Conservation (phyloP, 2,113 vertebrate species). For the Narcine bancroftii region DNA sequence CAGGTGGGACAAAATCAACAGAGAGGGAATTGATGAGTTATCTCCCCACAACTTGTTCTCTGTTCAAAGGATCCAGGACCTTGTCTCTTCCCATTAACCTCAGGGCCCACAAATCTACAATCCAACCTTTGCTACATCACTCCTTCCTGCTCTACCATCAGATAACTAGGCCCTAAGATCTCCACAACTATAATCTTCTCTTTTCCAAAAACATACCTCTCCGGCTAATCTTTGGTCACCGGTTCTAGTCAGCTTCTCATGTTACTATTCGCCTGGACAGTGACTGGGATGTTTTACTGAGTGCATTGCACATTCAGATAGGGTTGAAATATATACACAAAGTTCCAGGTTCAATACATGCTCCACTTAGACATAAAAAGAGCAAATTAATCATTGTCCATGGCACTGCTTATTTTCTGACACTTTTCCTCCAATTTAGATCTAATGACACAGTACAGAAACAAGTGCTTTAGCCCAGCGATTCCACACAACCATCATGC, state of each 20-base stretch:
- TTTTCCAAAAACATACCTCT: background rate
- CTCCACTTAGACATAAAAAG: background rate
- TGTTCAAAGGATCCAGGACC: background rate
- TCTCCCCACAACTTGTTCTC: background rate
- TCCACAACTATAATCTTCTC: background rate
- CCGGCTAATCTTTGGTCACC: background rate
- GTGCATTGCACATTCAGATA: background rate
- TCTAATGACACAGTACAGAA: too few relatives aligned
- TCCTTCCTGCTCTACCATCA: background rate
- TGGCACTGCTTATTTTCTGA: too few relatives aligned
- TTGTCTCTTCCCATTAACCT: background rate
- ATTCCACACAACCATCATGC: too few relatives aligned
- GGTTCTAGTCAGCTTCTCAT: too few relatives aligned
- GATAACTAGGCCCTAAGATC: too few relatives aligned
- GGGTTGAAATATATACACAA: background rate
- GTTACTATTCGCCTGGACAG: too few relatives aligned
- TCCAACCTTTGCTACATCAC: background rate
- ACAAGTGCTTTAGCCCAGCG: too few relatives aligned
- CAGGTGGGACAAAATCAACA: background rate
- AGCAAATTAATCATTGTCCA: background rate
- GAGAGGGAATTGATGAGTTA: background rate
- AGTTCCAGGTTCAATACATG: background rate
- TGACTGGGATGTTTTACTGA: background rate
- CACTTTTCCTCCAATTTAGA: too few relatives aligned
- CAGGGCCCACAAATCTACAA: background rate